Conservation (phyloP, 2,797 vertebrate genomes). For the Sebastes melanostomus region DNA sequence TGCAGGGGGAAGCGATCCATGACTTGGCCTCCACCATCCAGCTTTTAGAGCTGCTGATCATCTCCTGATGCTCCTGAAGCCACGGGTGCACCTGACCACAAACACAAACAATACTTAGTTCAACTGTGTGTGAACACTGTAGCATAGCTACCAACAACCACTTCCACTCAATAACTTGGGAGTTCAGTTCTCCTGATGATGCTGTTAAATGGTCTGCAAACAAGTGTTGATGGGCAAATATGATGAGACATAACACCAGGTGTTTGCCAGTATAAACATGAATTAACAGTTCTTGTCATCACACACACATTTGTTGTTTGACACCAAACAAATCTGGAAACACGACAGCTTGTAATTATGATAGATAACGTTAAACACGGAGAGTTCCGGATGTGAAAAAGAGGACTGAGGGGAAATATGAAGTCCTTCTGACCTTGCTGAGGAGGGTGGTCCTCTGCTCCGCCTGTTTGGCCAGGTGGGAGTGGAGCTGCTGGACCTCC, state of each 20-base stretch:
- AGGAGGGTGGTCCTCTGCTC: slow-evolving; percentile 89
- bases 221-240: not conserved
- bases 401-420: not conserved
- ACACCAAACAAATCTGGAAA: not conserved
- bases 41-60: slow-evolving; percentile 82
- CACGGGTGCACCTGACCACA: slow-evolving; percentile 82
- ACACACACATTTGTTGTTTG: not conserved
- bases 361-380: not conserved
- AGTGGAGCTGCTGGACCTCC: slow-evolving; percentile 86
- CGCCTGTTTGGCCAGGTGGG: slow-evolving; percentile 85
- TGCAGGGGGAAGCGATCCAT: slow-evolving; percentile 83
- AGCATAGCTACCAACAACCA: not conserved
- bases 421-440: slow-evolving; percentile 85
- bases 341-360: not conserved
- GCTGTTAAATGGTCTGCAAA: not conserved
- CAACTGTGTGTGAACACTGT: not conserved
- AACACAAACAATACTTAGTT: not conserved
- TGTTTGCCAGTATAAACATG: not conserved
- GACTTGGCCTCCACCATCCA: slow-evolving; percentile 87
- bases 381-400: not conserved
- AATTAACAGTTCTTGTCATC: not conserved
- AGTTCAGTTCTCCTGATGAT: not conserved
- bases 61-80: slow-evolving; percentile 90
- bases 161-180: not conserved
- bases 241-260: not conserved